These are phyloP conservation scores for Dicaeum eximium DNA, from an alignment of 2,113 vertebrate genomes.

Conservation along the genomic window DNA sequence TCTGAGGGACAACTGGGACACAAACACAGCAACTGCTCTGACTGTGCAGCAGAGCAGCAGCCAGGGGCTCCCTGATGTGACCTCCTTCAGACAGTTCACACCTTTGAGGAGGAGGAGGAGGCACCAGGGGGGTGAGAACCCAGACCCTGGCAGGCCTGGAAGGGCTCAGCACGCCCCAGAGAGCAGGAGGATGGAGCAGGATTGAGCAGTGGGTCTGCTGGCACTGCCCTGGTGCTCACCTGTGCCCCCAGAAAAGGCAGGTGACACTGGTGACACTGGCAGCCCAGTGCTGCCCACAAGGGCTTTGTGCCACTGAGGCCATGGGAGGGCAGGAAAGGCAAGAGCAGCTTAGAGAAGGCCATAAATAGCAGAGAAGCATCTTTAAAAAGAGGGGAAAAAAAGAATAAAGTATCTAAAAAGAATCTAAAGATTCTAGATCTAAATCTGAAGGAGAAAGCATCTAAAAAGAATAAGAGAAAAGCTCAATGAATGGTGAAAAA, in stretches of 20 bases:
- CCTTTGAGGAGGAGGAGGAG: not conserved
- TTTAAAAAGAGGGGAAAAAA: not conserved
- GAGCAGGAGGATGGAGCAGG: rapidly evolving
- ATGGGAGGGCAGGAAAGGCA: not conserved
- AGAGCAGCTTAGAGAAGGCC: not conserved
- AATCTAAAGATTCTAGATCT: too few species aligned
- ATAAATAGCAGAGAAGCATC: not conserved
- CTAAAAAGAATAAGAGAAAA: not conserved
- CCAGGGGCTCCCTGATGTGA: not conserved
- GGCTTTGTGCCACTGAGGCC: not conserved
- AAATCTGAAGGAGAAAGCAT: not conserved
- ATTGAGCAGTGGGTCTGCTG: not conserved
- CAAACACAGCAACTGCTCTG: not conserved
- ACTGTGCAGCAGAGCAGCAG: not conserved
- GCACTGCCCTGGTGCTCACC: rapidly evolving
- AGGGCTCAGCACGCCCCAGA: not conserved
- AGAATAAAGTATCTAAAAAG: not conserved
- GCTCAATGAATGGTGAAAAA: not conserved
- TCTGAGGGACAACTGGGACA: not conserved
- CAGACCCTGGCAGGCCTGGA: not conserved
- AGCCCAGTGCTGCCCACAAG: not conserved
- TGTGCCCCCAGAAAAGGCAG: not conserved
- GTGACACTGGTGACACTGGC: not conserved
- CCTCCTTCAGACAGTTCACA: not conserved
- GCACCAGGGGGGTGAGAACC: not conserved